Evolutionary conservation across 2,113 vertebrate genomes (phyloP), one percentile per base, ranked within the genome.

Genomic region (Pseudopodoces humilis): DNA sequence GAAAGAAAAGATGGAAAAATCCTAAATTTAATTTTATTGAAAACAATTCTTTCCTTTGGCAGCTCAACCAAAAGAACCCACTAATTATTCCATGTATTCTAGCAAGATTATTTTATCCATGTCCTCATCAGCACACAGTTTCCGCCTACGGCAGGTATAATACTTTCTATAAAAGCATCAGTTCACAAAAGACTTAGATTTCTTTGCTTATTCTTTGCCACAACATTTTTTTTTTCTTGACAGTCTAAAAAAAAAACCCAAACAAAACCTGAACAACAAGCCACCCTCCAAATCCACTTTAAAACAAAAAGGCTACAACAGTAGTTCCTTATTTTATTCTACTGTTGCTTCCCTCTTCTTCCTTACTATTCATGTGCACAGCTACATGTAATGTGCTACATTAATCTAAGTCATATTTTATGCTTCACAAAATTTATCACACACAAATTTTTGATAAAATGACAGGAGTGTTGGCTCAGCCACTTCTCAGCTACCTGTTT

Each of bases 21-120:
- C 4, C 46, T 79, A 76, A 83, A 88, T 55, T 93, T 28, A 53
- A 12, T 85, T 93, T 84, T 62, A 76, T 83, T 82, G 41, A 77
- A 87, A 96, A 77, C 55, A 92, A 86, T 83, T 83, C 60, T 83
- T 94, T 94, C 90, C 82, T 72, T 85, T 74, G 67, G 94, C 76
- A 95, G 67, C n/a, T 85, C 41, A 93, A 93, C 28, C 55, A 74
- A 88, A 94, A 88, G 75, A 93, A 88, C 28, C 53, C 3, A 0
- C n/a, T 95, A 82, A 94, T 77, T 83, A 85, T 69, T 92, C 82
- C 59, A 83, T 37, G n/a, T 65, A 93, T 80, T 80, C 67, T 27
- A 80, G 50, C 23, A 95, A 65, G 62, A 88, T 64, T 71, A 91
- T 87, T 91, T 91, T 87, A 72, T 43, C 44, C 49, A 79, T 5